Conservation (phyloP, 2,888 invertebrate species). For the Platycnemis pennipes region DNA sequence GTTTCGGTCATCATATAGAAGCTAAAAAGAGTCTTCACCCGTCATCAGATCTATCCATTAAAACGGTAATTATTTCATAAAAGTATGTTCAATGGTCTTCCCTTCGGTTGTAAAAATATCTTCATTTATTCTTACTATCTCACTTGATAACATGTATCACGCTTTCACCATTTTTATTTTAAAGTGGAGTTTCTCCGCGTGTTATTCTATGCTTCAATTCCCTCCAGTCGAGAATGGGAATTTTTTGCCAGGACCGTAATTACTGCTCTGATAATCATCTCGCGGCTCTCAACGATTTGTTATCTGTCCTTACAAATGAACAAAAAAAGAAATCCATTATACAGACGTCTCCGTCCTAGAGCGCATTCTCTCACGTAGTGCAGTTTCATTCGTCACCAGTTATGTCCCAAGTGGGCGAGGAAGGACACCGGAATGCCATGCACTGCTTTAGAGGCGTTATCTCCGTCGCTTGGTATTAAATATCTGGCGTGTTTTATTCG, state of each 20-base stretch:
- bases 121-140: too few species aligned
- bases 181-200: too few species aligned
- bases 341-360: background rate
- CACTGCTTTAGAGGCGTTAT: background rate
- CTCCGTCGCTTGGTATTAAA: background rate
- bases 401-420: background rate
- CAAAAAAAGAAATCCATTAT: background rate
- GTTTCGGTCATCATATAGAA: too few species aligned
- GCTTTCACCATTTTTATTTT: too few species aligned
- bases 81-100: too few species aligned
- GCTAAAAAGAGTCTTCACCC: too few species aligned
- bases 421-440: background rate
- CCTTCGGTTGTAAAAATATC: too few species aligned
- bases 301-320: background rate
- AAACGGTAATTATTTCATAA: too few species aligned
- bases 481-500: background rate
- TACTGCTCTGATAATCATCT: background rate
- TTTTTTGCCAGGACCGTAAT: background rate
- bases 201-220: too few species aligned
- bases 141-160: too few species aligned
- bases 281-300: background rate
- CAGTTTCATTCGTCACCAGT: background rate
- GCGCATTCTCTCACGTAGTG: background rate
- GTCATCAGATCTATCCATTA: too few species aligned
- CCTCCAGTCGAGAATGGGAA: background rate